phyloP scores from a whole-genome alignment of 2,797 vertebrate species.

The Enteromius viviparus region DNA sequence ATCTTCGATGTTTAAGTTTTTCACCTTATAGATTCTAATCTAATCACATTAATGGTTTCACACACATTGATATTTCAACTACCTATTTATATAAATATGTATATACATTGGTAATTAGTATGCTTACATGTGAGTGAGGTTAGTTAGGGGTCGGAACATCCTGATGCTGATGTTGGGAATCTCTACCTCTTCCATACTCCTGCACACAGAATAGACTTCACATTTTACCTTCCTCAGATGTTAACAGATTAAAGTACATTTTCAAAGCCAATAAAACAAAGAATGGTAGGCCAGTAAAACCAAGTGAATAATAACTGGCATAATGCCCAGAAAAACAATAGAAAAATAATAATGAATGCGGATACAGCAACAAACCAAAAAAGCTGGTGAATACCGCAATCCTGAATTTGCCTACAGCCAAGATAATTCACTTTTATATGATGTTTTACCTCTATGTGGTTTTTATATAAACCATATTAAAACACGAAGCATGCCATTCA shows the following conservation, averaged over 20 bases:
- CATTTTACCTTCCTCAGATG: neutral
- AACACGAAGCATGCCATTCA: neutral
- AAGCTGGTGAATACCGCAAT: neutral
- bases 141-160: slow-evolving; percentile 71
- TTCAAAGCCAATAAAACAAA: neutral
- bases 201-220: slow-evolving; percentile 45
- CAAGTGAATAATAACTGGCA: neutral
- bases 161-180: slow-evolving; percentile 72
- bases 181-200: slow-evolving; percentile 75
- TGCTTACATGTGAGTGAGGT: slow-evolving; percentile 76
- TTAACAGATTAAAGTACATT: neutral
- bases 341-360: neutral
- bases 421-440: neutral
- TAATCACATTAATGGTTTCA: no score
- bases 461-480: neutral
- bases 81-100: no score
- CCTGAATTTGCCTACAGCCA: neutral
- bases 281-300: neutral
- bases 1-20: no score
- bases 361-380: neutral
- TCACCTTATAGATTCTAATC: no score
- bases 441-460: neutral
- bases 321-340: neutral
- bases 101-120: neutral
- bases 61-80: no score